Base-by-base conservation (phyloP, 2,797 vertebrate species). In the Lacerta viridis region DNA sequence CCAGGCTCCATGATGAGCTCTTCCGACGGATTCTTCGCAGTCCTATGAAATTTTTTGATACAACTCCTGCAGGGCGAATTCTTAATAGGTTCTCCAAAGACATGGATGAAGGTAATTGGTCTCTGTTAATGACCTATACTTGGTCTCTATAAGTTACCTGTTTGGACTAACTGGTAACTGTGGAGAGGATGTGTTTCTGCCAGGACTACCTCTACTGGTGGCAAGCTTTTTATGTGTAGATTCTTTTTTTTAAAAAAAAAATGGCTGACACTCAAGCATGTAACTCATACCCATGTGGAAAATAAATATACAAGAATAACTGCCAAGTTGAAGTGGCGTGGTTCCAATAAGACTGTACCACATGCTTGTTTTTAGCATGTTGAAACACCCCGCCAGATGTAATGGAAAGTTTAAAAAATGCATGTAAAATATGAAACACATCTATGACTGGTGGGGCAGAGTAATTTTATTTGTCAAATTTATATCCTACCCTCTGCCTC, bases 21-120 rank as follows among this genome's bases (percentile, higher is more conserved):
- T 99, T 99, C 95, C 97, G 97, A 46, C 97, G 98, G 88, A 98
- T 99, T 93, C 97, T 99, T 17, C 97, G 98, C 74, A 98, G 98
- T 90, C 98, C 98, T 20, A 99, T 99, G 98, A 99, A 98, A 83
- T 98, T 99, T 92, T 99, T 99, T 68, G 98, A 99, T 92, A 98
- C 97, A 0, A 99, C 98, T 0, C 98, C 98, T 3, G 97, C 98
- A 0, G 98, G 98, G 13, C 97, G 97, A 75, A 97, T 99, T 94
- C 98, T 99, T 78, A 99, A 98, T 94, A 96, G 98, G 83, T 99
- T 99, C 96, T 98, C 98, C 92, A 99, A 98, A 96, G 98, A 99
- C 93, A 97, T 99, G 98, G 98, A 99, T 93, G 98, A 99, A 98
- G 98, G 98, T 98, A 95, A 85, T 85, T 90, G 41, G 4, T 90